These are phyloP conservation scores for Galbula dea DNA, from an alignment of 2,113 vertebrate species.

Conservation along the genomic window DNA sequence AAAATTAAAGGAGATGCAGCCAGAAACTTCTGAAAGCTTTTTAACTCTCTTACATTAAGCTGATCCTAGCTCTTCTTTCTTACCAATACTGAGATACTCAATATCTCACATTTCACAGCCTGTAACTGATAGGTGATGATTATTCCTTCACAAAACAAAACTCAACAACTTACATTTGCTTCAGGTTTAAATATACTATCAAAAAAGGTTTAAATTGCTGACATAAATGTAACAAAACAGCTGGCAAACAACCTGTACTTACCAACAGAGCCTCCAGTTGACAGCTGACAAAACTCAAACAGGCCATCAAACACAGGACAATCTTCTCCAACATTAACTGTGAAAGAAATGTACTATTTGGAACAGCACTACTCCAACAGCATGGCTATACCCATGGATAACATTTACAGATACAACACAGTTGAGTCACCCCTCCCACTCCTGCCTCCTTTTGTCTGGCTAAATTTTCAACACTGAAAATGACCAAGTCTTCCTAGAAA, in stretches of 20 bases:
- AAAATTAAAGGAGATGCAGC: background rate
- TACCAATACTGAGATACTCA: background rate
- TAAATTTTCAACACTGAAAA: background rate
- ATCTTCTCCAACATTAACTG: constrained; percentile 86
- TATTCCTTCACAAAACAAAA: background rate
- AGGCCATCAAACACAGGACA: constrained; percentile 86
- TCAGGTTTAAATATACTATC: background rate
- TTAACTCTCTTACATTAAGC: background rate
- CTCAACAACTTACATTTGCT: background rate
- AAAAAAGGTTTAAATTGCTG: background rate
- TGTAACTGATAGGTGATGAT: background rate
- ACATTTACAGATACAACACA: background rate
- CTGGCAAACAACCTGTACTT: constrained; percentile 26
- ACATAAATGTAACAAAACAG: background rate
- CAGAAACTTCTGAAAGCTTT: background rate
- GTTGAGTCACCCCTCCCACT: background rate
- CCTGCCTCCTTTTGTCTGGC: background rate
- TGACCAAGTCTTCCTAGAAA: background rate
- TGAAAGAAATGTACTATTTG: background rate
- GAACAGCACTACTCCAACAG: background rate
- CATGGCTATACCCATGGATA: background rate
- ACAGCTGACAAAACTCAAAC: constrained; percentile 84
- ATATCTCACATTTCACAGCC: background rate
- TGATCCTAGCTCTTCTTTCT: background rate
- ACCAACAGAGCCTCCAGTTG: constrained; percentile 85